phyloP scores from a whole-genome alignment of 2,113 vertebrate species.

The Hemiscyllium ocellatum region DNA sequence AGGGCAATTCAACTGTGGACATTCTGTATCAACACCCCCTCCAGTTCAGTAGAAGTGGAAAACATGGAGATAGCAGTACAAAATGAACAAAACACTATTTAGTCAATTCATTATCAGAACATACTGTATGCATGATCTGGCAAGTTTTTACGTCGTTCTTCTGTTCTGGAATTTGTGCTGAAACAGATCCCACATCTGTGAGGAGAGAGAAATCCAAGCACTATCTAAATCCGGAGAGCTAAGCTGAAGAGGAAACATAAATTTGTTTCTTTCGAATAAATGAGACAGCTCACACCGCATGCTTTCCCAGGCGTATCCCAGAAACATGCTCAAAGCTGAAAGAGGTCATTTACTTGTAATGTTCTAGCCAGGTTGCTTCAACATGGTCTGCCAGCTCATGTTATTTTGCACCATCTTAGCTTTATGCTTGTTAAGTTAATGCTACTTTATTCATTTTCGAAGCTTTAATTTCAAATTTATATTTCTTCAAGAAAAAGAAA shows the following conservation, averaged over 20 bases:
- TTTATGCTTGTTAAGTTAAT: background rate
- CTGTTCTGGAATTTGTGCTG: background rate
- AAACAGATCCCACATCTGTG: background rate
- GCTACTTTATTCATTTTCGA: background rate
- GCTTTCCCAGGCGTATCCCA: background rate
- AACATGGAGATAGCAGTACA: background rate
- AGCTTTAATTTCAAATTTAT: background rate
- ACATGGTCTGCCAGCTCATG: background rate
- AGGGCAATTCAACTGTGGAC: background rate
- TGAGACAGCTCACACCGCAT: background rate
- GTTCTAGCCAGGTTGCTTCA: background rate
- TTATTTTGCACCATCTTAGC: background rate
- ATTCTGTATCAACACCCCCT: background rate
- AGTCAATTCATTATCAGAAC: background rate
- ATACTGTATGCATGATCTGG: background rate
- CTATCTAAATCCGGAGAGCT: background rate
- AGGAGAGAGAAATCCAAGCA: background rate
- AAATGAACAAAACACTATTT: background rate
- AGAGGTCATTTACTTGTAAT: background rate
- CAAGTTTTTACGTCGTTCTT: background rate
- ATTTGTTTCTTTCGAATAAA: background rate
- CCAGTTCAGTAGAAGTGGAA: background rate
- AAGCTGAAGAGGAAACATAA: background rate
- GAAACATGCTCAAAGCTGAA: background rate
- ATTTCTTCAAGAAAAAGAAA: background rate